These are phyloP conservation scores for Spatulosminthurus flaviceps DNA, from an alignment of 2,888 invertebrate genomes.

Conservation along the genomic window DNA sequence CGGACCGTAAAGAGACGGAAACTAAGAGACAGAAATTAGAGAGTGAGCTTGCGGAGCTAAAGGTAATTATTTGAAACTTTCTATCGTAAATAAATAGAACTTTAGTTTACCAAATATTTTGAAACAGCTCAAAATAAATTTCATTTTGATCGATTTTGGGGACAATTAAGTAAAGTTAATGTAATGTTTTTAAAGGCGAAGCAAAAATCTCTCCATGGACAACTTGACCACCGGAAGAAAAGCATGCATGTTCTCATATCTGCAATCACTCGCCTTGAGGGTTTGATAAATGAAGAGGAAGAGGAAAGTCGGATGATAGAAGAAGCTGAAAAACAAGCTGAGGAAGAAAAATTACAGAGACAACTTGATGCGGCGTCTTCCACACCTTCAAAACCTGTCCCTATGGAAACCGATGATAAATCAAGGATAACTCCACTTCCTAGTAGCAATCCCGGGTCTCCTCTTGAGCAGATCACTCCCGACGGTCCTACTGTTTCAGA, in stretches of 20 bases:
- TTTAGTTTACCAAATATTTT: too few relatives aligned
- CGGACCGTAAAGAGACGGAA: slow-evolving; percentile 82
- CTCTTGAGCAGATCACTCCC: slow-evolving; percentile 45
- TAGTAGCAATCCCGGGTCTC: slow-evolving; percentile 46
- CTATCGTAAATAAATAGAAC: too few relatives aligned
- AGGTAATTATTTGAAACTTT: too few relatives aligned
- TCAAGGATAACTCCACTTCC: background rate
- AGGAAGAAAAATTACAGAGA: slow-evolving; percentile 7
- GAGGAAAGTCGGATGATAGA: slow-evolving; percentile 40
- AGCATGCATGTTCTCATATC: slow-evolving; percentile 89
- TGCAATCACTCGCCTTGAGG: slow-evolving; percentile 85
- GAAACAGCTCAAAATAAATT: too few relatives aligned
- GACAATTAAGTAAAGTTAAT: too few relatives aligned
- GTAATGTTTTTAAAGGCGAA: too few relatives aligned
- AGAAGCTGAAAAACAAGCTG: background rate
- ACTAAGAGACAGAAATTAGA: slow-evolving; percentile 76
- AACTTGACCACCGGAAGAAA: slow-evolving; percentile 83
- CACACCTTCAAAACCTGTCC: background rate
- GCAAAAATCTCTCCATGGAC: slow-evolving; percentile 77
- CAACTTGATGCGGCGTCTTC: background rate
- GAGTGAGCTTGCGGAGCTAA: slow-evolving; percentile 76
- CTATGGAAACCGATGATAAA: slow-evolving; percentile 31
- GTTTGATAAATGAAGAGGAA: slow-evolving; percentile 76
- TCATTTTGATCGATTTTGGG: too few relatives aligned
- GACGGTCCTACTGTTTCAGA: background rate